A percentile compares a stretch with the other conserved stretches of the same genome.
phyloP scores from a whole-genome alignment of 2,797 vertebrate species.

The Onychomys arenicola region DNA sequence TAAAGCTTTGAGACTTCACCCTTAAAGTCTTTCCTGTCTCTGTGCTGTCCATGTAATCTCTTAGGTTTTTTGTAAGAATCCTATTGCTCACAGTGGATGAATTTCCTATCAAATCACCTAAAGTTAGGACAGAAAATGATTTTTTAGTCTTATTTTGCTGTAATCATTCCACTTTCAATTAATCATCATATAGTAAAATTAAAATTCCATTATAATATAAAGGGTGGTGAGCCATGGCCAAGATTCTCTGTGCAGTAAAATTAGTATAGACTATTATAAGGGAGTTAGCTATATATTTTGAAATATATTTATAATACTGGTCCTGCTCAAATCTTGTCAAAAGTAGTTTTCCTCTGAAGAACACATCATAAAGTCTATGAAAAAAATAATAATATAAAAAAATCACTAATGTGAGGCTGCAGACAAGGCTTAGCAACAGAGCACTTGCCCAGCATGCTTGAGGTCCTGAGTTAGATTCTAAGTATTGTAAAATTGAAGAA shows the following conservation, averaged over 20 bases:
- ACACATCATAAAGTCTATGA: background rate
- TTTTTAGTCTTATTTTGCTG: constrained; percentile 9
- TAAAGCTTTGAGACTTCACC: background rate
- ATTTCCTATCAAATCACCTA: background rate
- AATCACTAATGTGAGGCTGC: constrained; percentile 54
- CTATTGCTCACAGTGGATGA: background rate
- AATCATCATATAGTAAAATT: constrained; percentile 18
- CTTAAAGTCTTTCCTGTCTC: background rate
- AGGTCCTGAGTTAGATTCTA: too few species aligned
- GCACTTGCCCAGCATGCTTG: background rate
- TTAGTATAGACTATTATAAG: background rate
- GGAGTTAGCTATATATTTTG: constrained; percentile 81
- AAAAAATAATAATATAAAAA: constrained; percentile 77
- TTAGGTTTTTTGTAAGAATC: background rate
- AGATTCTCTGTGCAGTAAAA: constrained; percentile 14
- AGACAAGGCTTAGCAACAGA: background rate
- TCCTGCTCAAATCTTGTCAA: background rate
- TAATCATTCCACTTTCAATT: background rate
- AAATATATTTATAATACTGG: background rate
- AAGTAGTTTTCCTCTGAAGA: constrained; percentile 17
- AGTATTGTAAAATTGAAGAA: background rate
- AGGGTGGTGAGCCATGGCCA: background rate
- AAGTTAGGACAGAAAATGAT: background rate
- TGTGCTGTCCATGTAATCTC: background rate
- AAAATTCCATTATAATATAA: background rate